Conservation (phyloP, 2,888 invertebrate species). For the Apamea crenata region DNA sequence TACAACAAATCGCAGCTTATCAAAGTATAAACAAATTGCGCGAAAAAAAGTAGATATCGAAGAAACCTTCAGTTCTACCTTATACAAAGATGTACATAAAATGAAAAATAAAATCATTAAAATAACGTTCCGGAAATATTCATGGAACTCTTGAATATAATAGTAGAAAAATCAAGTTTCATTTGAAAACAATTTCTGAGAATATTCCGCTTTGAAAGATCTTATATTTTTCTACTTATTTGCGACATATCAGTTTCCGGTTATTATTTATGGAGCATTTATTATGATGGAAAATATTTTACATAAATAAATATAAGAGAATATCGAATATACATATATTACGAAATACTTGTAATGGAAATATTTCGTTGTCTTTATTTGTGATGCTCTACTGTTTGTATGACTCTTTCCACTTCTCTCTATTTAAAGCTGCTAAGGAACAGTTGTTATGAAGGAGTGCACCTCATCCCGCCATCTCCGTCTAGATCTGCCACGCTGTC, state of each 20-base stretch:
- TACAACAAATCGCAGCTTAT: too few species aligned
- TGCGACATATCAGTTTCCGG: background rate
- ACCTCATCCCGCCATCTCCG: background rate
- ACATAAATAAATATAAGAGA: background rate
- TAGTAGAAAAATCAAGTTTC: background rate
- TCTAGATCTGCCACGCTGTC: background rate
- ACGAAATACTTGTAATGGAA: background rate
- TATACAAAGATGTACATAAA: background rate
- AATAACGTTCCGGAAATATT: background rate
- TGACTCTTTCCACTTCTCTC: too few species aligned
- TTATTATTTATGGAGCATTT: background rate
- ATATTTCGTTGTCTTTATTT: background rate
- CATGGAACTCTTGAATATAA: background rate
- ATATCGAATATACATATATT: background rate
- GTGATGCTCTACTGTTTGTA: background rate
- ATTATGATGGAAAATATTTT: background rate
- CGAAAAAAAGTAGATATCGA: background rate
- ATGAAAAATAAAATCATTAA: background rate
- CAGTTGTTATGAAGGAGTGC: background rate
- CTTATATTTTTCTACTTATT: background rate
- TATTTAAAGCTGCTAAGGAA: too few species aligned
- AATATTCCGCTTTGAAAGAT: background rate
- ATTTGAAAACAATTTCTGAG: conserved; percentile 1
- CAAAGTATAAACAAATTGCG: too few species aligned
- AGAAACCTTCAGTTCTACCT: background rate